These are phyloP conservation scores for Theretra japonica DNA, from an alignment of 2,888 invertebrate genomes.

Conservation along the genomic window DNA sequence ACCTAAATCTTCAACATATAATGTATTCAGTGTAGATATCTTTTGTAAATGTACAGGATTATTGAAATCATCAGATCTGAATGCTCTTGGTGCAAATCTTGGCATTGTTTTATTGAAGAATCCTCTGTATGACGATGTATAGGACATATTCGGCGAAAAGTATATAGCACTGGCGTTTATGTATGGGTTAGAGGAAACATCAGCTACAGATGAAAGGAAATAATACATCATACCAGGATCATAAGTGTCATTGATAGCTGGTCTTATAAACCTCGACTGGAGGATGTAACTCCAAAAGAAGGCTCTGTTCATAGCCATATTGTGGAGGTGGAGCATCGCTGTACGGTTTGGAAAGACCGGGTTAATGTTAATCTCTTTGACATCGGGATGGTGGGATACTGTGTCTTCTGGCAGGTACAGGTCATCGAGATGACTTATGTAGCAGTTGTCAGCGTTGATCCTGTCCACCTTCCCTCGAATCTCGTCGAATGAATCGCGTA, in stretches of 20 bases:
- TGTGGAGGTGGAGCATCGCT: slow-evolving; percentile 95
- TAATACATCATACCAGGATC: slow-evolving; percentile 99
- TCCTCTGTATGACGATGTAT: slow-evolving; percentile 96
- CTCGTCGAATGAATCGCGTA: slow-evolving; percentile 95
- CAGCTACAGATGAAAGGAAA: slow-evolving; percentile 96
- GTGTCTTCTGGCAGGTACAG: slow-evolving; percentile 93
- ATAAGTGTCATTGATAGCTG: slow-evolving; percentile 95
- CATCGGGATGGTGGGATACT: slow-evolving; percentile 96
- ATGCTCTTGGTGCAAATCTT: slow-evolving; percentile 96
- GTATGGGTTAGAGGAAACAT: slow-evolving; percentile 95
- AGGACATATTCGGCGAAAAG: slow-evolving; percentile 97
- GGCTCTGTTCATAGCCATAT: slow-evolving; percentile 97
- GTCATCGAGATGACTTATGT: slow-evolving; percentile 93
- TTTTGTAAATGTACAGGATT: slow-evolving; percentile 97
- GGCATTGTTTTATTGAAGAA: slow-evolving; percentile 98
- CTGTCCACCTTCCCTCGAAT: slow-evolving; percentile 92
- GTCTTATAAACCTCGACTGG: slow-evolving; percentile 94
- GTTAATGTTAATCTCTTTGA: slow-evolving; percentile 97
- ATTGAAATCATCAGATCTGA: slow-evolving; percentile 95
- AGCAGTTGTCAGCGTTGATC: slow-evolving; percentile 94
- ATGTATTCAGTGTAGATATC: slow-evolving; percentile 97
- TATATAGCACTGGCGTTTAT: slow-evolving; percentile 97
- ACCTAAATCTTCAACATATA: slow-evolving; percentile 93
- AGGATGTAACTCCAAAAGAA: slow-evolving; percentile 98
- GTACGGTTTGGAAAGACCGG: slow-evolving; percentile 98